phyloP scores from a whole-genome alignment of 1,140 invertebrate genomes.

The Drosophila tristis region DNA sequence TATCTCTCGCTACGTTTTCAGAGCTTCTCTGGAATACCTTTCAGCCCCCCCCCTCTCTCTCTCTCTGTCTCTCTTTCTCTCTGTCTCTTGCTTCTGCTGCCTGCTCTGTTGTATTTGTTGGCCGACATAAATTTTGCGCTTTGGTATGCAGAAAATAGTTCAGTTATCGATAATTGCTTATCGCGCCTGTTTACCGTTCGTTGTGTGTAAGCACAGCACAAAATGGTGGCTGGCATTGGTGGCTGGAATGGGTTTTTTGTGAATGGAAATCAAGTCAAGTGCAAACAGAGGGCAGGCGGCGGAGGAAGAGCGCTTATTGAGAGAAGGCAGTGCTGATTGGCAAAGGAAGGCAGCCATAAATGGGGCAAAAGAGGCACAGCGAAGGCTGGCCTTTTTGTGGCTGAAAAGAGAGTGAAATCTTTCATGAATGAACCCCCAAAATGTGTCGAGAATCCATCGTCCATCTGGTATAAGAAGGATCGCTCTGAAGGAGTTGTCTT shows the following conservation, averaged over 20 bases:
- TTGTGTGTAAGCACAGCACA: constrained; percentile 21
- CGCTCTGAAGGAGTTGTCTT: too few species aligned
- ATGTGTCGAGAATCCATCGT: too few species aligned
- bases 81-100: neutral
- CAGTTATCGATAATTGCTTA: constrained; percentile 65
- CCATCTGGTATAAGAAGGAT: too few species aligned
- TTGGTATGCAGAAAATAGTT: constrained; percentile 66
- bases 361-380: too few species aligned
- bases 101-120: constrained; percentile 23
- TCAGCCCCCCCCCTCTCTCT: neutral
- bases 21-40: too few species aligned
- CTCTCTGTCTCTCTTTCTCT: constrained; percentile 9
- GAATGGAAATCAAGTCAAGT: constrained; percentile 38
- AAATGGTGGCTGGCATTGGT: constrained; percentile 41
- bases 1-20: too few species aligned
- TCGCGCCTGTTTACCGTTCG: constrained; percentile 39
- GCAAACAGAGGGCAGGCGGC: neutral
- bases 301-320: too few species aligned
- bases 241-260: constrained; percentile 48
- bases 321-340: too few species aligned
- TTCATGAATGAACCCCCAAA: too few species aligned
- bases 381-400: too few species aligned
- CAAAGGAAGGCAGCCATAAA: too few species aligned
- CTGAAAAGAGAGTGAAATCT: too few species aligned
- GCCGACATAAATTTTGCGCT: constrained; percentile 36